Evolutionary conservation across 2,888 invertebrate species (phyloP).

Genomic region (Eupithecia tripunctaria): DNA sequence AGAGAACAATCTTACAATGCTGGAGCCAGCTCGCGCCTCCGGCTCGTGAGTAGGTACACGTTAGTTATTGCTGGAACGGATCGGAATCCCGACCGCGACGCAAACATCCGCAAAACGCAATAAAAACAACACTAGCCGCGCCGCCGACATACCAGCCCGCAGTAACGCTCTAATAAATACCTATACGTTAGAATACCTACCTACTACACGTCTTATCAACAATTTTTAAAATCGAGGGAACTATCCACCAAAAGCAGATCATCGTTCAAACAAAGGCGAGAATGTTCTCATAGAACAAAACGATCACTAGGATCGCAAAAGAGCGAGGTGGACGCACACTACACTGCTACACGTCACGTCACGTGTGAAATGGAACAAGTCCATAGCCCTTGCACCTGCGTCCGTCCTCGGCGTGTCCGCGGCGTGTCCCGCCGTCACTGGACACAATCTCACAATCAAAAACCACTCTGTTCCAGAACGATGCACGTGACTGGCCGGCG

Average conservation of each 20-base stretch:
- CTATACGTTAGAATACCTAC: neutral
- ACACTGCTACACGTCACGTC: no score
- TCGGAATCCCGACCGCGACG: constrained; percentile 21
- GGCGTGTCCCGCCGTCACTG: neutral
- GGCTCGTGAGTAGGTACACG: constrained; percentile 12
- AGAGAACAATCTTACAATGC: neutral
- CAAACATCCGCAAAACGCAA: constrained; percentile 22
- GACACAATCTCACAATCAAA: neutral
- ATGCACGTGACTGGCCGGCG: no score
- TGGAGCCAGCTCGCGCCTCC: neutral
- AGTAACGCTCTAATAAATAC: neutral
- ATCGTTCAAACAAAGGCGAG: neutral
- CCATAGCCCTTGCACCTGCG: no score
- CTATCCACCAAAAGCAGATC: neutral
- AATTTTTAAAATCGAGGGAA: neutral
- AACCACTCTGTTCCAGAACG: no score
- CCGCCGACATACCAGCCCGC: neutral
- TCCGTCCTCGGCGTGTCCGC: neutral
- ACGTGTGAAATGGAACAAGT: no score
- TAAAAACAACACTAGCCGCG: constrained; percentile 9
- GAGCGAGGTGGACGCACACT: no score
- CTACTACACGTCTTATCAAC: neutral
- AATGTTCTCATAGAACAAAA: neutral
- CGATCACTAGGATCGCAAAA: no score
- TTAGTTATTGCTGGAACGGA: constrained; percentile 28